Evolutionary conservation across 2,888 invertebrate genomes (phyloP).

Genomic region (Drosophila conformis): DNA sequence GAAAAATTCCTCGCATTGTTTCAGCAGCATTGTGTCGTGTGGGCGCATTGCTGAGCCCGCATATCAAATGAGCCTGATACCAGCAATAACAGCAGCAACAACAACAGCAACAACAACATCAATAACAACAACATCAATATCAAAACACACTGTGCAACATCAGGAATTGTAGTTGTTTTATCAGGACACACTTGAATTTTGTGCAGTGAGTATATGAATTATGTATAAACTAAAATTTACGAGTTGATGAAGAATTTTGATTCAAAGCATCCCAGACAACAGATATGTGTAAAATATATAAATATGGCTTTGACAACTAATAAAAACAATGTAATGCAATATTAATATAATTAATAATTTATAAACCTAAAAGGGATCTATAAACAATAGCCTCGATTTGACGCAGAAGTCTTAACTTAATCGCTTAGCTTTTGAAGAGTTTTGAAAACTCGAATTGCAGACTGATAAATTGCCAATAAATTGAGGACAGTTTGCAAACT

Average conservation of each 20-base stretch:
- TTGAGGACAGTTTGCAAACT: neutral
- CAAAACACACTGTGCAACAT: constrained; percentile 62
- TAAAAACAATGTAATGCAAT: neutral
- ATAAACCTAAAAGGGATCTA: neutral
- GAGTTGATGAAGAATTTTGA: neutral
- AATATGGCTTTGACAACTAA: neutral
- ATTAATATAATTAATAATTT: neutral
- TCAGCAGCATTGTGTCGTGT: constrained; percentile 71
- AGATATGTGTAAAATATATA: neutral
- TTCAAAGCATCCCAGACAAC: too few relatives aligned
- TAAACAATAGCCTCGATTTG: too few relatives aligned
- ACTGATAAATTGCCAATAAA: neutral
- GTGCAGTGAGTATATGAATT: neutral
- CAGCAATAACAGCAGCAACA: constrained; percentile 19
- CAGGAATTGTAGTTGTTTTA: neutral
- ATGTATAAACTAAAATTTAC: neutral
- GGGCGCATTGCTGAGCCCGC: constrained; percentile 73
- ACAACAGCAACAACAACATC: constrained; percentile 26
- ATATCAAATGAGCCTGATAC: constrained; percentile 72
- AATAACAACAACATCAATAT: constrained; percentile 48
- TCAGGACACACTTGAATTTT: constrained; percentile 5
- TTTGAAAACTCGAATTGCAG: neutral
- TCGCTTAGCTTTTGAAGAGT: neutral
- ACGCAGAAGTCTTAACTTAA: accelerated
- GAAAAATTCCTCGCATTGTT: constrained; percentile 74